These are phyloP conservation scores for Lepidostoma basale DNA, from an alignment of 1,140 invertebrate species.

Conservation along the genomic window DNA sequence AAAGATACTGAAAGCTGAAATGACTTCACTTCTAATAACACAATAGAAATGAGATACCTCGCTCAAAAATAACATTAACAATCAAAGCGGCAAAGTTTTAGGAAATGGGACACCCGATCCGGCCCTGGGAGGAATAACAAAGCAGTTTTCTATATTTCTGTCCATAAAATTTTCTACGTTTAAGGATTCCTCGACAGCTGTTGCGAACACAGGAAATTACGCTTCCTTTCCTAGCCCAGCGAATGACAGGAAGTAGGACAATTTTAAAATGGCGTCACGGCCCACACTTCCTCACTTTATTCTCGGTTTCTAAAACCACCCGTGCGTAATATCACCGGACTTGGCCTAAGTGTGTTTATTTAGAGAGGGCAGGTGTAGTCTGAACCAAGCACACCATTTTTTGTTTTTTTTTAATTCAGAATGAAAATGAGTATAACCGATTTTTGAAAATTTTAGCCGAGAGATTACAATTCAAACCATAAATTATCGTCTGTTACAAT, in stretches of 20 bases:
- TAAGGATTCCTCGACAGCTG: constrained; percentile 27
- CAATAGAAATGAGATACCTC: too few species aligned
- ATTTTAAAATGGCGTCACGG: constrained; percentile 37
- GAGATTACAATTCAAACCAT: too few species aligned
- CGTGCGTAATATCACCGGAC: constrained; percentile 25
- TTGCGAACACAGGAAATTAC: constrained; percentile 37
- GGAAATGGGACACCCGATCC: constrained; percentile 8
- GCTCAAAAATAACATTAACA: constrained; percentile 8
- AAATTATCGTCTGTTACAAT: too few species aligned
- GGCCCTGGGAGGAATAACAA: background rate
- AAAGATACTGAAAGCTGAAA: too few species aligned
- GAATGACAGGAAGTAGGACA: constrained; percentile 20
- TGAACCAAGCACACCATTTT: too few species aligned
- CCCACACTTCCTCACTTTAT: constrained; percentile 28
- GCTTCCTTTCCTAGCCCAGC: constrained; percentile 24
- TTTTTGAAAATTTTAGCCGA: too few species aligned
- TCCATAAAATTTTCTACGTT: constrained; percentile 13
- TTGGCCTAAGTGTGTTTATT: background rate
- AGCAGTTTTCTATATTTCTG: constrained; percentile 3
- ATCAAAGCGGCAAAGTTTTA: background rate
- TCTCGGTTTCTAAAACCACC: constrained; percentile 8
- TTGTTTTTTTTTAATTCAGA: too few species aligned
- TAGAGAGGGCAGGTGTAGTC: too few species aligned
- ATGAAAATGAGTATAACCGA: too few species aligned
- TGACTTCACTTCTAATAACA: too few species aligned